These are phyloP conservation scores for Mechanitis messenoides DNA, from an alignment of 2,888 invertebrate species.

Conservation along the genomic window DNA sequence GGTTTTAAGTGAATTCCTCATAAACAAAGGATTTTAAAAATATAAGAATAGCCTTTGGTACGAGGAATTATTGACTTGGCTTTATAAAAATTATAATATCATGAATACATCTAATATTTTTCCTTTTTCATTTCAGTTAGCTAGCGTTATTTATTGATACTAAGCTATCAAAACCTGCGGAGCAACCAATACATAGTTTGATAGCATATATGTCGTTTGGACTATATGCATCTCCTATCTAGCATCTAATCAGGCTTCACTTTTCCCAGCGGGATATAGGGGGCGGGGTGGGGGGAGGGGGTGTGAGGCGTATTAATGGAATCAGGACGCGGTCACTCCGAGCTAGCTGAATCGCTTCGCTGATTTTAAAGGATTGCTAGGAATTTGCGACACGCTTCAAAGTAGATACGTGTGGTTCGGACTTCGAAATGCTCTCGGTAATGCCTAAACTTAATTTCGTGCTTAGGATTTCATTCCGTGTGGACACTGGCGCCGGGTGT, in stretches of 20 bases:
- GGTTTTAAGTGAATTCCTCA: too few relatives aligned
- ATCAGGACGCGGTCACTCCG: constrained; percentile 55
- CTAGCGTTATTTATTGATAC: too few relatives aligned
- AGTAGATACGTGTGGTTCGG: constrained; percentile 45
- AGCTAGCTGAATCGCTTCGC: constrained; percentile 45
- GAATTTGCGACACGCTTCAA: constrained; percentile 45
- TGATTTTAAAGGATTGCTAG: constrained; percentile 61
- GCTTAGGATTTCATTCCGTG: constrained; percentile 23
- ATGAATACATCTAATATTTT: too few relatives aligned
- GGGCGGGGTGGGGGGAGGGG: constrained; percentile 30
- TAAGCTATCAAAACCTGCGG: too few relatives aligned
- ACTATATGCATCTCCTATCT: background rate
- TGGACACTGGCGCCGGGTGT: constrained; percentile 11
- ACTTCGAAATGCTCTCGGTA: constrained; percentile 35
- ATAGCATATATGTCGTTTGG: too few relatives aligned
- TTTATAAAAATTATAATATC: too few relatives aligned
- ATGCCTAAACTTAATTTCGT: constrained; percentile 28
- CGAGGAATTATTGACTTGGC: too few relatives aligned
- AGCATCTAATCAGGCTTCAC: constrained; percentile 29
- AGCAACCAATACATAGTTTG: too few relatives aligned
- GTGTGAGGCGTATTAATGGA: constrained; percentile 49
- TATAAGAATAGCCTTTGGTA: too few relatives aligned
- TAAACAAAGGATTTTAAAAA: too few relatives aligned
- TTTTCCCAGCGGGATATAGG: constrained; percentile 14
- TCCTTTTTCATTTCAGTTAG: too few relatives aligned